phyloP scores from a whole-genome alignment of 1,140 invertebrate species.

The Tetragonula clypearis region DNA sequence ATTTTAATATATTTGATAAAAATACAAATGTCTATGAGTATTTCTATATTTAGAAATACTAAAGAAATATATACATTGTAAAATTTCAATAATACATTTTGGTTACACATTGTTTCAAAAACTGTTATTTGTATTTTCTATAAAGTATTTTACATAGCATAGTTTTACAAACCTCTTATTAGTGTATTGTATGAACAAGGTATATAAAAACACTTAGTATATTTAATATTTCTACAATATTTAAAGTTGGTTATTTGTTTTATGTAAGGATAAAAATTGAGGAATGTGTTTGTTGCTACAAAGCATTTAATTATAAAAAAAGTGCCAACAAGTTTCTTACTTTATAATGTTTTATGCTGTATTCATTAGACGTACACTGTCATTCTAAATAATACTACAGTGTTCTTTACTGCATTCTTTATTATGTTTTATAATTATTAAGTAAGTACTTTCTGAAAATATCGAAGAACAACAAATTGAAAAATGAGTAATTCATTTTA shows the following conservation, averaged over 20 bases:
- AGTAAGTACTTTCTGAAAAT: background rate
- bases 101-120: slow-evolving; percentile 17
- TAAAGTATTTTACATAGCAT: slow-evolving; percentile 11
- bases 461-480: background rate
- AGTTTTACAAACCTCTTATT: slow-evolving; percentile 14
- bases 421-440: slow-evolving; percentile 12
- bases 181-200: background rate
- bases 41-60: background rate
- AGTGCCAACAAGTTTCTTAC: background rate
- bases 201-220: background rate
- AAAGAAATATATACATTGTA: slow-evolving; percentile 6
- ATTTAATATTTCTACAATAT: slow-evolving; percentile 5
- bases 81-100: slow-evolving; percentile 10
- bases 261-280: background rate
- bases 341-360: slow-evolving; percentile 9
- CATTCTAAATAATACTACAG: slow-evolving; percentile 11
- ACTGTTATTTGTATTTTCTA: slow-evolving; percentile 18
- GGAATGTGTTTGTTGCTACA: background rate
- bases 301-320: background rate
- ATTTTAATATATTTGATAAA: slow-evolving; percentile 52
- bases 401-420: background rate
- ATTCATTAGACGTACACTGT: slow-evolving; percentile 13
- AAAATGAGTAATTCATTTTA: slow-evolving; percentile 1
- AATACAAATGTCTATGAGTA: slow-evolving; percentile 18
- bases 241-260: slow-evolving; percentile 4